Conservation (phyloP, 2,113 vertebrate genomes). For the Neogale vison region DNA sequence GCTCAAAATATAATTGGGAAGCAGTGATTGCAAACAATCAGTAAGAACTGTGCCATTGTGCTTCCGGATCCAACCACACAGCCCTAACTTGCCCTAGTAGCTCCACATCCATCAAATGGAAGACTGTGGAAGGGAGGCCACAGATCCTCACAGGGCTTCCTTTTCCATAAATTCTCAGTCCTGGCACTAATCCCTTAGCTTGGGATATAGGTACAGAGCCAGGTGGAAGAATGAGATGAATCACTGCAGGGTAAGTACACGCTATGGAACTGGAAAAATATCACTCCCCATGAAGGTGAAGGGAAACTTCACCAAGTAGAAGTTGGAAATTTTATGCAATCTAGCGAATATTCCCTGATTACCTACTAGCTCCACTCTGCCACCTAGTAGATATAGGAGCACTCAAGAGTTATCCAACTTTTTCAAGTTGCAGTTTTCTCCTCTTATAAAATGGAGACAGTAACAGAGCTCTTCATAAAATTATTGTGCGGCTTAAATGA, state of each 20-base stretch:
- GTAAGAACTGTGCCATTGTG: neutral
- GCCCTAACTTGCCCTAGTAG: neutral
- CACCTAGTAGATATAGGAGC: neutral
- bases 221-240: neutral
- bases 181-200: neutral
- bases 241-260: neutral
- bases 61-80: neutral
- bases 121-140: neutral
- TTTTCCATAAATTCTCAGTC: neutral
- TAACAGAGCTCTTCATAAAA: neutral
- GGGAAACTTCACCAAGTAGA: neutral
- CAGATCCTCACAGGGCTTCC: neutral
- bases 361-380: neutral
- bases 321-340: neutral
- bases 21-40: neutral
- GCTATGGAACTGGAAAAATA: neutral
- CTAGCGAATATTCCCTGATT: neutral
- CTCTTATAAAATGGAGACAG: neutral
- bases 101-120: neutral
- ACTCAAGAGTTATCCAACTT: neutral
- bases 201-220: neutral
- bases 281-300: neutral
- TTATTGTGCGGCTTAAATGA: neutral
- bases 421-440: neutral
- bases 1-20: constrained; percentile 32